These are phyloP conservation scores for Podotricha telesiphe DNA, from an alignment of 2,888 invertebrate species.

Conservation along the genomic window DNA sequence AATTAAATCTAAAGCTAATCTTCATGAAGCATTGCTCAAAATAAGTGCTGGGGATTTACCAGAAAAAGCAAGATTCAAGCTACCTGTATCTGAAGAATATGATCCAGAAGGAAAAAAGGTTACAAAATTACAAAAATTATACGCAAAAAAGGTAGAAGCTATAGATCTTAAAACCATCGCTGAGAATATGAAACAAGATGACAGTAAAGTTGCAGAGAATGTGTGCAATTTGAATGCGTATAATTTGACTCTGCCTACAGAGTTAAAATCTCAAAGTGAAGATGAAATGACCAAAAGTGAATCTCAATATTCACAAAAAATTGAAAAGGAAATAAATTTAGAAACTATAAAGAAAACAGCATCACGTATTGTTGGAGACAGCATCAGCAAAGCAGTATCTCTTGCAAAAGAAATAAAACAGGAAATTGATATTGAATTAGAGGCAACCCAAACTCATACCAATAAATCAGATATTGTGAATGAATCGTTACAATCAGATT, in stretches of 20 bases:
- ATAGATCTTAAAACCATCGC: conserved; percentile 37
- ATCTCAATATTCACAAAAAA: conserved; percentile 49
- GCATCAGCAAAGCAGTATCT: conserved; percentile 64
- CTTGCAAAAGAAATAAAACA: conserved; percentile 66
- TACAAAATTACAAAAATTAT: conserved; percentile 38
- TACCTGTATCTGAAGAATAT: conserved; percentile 70
- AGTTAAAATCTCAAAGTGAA: conserved; percentile 12
- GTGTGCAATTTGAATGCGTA: conserved; percentile 5
- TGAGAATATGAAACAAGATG: neutral
- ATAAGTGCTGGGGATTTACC: conserved; percentile 49
- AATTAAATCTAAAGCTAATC: conserved; percentile 69
- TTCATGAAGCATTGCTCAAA: conserved; percentile 61
- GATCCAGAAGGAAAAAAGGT: conserved; percentile 60
- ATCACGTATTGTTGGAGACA: conserved; percentile 62
- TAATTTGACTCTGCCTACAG: neutral
- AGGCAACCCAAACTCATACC: conserved; percentile 14
- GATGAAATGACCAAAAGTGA: conserved; percentile 35
- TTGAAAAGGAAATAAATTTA: conserved; percentile 57
- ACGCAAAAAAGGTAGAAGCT: conserved; percentile 25
- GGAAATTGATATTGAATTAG: conserved; percentile 60
- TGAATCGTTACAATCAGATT: neutral
- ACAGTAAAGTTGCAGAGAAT: conserved; percentile 1
- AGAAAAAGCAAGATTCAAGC: conserved; percentile 60
- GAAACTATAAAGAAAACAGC: conserved; percentile 67
- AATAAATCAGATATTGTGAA: neutral